phyloP scores from a whole-genome alignment of 2,113 vertebrate species.

The Dipodomys spectabilis region DNA sequence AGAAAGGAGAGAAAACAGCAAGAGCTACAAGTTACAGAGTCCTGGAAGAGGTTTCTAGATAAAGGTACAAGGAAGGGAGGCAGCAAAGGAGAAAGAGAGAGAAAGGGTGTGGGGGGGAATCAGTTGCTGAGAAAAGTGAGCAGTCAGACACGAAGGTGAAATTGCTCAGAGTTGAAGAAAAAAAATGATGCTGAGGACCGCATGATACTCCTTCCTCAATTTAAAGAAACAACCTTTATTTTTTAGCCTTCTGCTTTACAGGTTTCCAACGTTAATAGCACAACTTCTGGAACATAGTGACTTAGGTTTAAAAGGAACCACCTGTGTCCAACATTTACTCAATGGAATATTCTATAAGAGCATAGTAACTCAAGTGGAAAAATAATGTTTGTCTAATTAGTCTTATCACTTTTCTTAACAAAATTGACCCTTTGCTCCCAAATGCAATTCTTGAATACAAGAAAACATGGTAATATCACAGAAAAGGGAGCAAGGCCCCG shows the following conservation, averaged over 20 bases:
- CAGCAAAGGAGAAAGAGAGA: background rate
- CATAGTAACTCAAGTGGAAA: constrained; percentile 36
- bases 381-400: constrained; percentile 46
- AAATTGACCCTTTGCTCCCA: constrained; percentile 34
- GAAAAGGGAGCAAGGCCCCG: background rate
- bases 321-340: constrained; percentile 40
- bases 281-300: constrained; percentile 65
- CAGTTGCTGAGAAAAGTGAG: background rate
- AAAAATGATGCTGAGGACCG: background rate
- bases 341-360: constrained; percentile 29
- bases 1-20: background rate
- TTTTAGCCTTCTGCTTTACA: constrained; percentile 3
- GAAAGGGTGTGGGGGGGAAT: too few species aligned
- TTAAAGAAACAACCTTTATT: constrained; percentile 39
- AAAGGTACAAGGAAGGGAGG: background rate
- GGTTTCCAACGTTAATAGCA: constrained; percentile 57
- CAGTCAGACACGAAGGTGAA: background rate
- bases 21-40: background rate
- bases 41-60: background rate
- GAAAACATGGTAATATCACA: background rate
- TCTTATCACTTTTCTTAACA: constrained; percentile 45
- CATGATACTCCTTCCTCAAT: background rate
- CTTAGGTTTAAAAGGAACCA: constrained; percentile 69
- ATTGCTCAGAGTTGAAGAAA: background rate
- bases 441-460: background rate